A percentile compares a stretch with the other conserved stretches of the same genome.
phyloP scores from a whole-genome alignment of 1,140 invertebrate genomes.

The Temnothorax nylanderi region DNA sequence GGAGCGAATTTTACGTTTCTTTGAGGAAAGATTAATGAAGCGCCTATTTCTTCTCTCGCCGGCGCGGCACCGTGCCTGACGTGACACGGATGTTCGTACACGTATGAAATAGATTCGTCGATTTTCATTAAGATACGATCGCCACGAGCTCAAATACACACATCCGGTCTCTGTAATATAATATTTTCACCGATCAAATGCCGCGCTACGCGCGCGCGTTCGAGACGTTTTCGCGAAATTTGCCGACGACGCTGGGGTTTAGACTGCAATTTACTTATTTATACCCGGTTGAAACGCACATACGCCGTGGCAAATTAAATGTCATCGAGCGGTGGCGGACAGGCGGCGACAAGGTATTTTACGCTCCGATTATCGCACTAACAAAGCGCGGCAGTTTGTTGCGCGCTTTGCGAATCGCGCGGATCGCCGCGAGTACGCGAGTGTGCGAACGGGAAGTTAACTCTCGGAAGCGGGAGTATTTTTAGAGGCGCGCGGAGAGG shows the following conservation, averaged over 20 bases:
- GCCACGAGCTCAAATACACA: background rate
- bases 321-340: slow-evolving; percentile 14
- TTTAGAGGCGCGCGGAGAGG: background rate
- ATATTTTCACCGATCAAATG: background rate
- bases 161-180: background rate
- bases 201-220: background rate
- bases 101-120: slow-evolving; percentile 21
- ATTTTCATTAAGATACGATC: slow-evolving; percentile 39
- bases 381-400: slow-evolving; percentile 24
- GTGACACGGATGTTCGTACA: slow-evolving; percentile 1
- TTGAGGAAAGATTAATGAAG: slow-evolving; percentile 32
- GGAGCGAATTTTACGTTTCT: slow-evolving; percentile 1
- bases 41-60: background rate
- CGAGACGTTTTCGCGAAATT: background rate
- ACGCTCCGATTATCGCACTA: slow-evolving; percentile 34
- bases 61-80: background rate
- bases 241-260: background rate
- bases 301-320: background rate
- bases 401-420: slow-evolving; percentile 8
- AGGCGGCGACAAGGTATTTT: slow-evolving; percentile 34
- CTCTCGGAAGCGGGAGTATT: slow-evolving; percentile 22
- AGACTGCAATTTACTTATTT: slow-evolving; percentile 14
- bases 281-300: background rate
- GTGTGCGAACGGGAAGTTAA: background rate
- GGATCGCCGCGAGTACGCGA: background rate